These are phyloP conservation scores for Petrocephalus zakoni DNA, from an alignment of 2,113 vertebrate species.

Conservation along the genomic window DNA sequence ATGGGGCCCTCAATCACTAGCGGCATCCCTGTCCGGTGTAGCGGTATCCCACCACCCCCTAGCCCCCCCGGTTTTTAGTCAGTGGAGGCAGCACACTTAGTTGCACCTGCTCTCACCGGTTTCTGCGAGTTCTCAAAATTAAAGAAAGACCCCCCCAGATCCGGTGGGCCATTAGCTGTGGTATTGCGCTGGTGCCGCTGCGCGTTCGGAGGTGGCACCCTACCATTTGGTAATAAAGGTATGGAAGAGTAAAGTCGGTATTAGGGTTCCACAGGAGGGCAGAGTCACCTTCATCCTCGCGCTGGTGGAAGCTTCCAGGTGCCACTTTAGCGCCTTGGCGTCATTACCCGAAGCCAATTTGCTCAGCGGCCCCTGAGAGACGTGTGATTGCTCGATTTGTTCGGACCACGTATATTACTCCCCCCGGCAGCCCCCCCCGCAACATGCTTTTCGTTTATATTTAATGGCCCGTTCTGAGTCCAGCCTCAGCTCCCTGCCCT, in stretches of 20 bases:
- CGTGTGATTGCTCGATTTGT: background rate
- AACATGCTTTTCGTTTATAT: constrained; percentile 2
- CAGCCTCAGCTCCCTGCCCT: background rate
- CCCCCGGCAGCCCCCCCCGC: background rate
- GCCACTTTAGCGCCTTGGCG: background rate
- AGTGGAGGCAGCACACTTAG: background rate
- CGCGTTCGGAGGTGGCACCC: background rate
- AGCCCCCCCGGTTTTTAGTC: background rate
- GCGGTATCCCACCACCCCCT: no score
- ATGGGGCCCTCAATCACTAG: no score
- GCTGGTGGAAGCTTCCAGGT: background rate
- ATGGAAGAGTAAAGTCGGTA: background rate
- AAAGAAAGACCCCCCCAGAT: background rate
- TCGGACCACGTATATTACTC: background rate
- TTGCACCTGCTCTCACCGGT: background rate
- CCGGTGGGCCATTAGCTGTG: background rate
- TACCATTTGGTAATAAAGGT: background rate
- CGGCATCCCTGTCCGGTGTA: no score
- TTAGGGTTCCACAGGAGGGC: background rate
- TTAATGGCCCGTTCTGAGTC: background rate
- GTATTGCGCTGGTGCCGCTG: background rate
- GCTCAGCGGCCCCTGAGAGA: background rate
- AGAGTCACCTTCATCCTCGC: background rate
- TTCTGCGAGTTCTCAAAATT: background rate
- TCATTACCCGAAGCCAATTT: constrained; percentile 8